phyloP scores from a whole-genome alignment of 1,140 invertebrate genomes.

The Zaprionus inermis region DNA sequence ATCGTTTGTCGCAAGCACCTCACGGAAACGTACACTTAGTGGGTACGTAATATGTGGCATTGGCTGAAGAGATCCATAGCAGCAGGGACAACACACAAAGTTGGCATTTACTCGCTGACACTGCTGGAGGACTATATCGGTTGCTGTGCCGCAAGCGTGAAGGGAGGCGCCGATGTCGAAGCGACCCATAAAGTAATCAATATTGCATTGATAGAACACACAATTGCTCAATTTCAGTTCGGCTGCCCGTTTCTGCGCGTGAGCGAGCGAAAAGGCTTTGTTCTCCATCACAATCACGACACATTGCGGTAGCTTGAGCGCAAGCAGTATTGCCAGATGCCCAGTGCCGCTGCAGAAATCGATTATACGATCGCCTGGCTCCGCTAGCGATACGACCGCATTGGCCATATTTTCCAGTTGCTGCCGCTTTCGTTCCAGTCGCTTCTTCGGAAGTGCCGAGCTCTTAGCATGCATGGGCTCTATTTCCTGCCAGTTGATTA shows the following conservation, averaged over 20 bases:
- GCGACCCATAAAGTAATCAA: slow-evolving; percentile 91
- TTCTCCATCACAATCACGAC: slow-evolving; percentile 94
- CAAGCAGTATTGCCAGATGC: slow-evolving; percentile 95
- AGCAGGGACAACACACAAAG: slow-evolving; percentile 97
- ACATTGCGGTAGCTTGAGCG: slow-evolving; percentile 90
- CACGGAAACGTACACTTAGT: slow-evolving; percentile 86
- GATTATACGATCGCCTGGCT: slow-evolving; percentile 89
- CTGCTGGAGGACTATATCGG: slow-evolving; percentile 95
- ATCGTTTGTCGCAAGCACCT: slow-evolving; percentile 86
- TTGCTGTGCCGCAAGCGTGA: slow-evolving; percentile 97
- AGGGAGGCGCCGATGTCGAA: slow-evolving; percentile 94
- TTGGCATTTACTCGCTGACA: slow-evolving; percentile 90
- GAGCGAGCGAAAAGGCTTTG: slow-evolving; percentile 93
- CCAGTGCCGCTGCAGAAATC: slow-evolving; percentile 98
- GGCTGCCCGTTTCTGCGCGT: slow-evolving; percentile 89
- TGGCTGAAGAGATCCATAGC: slow-evolving; percentile 93
- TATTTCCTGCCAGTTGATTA: slow-evolving; percentile 74
- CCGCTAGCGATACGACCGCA: slow-evolving; percentile 89
- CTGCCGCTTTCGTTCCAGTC: slow-evolving; percentile 92
- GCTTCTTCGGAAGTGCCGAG: slow-evolving; percentile 90
- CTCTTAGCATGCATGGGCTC: slow-evolving; percentile 84
- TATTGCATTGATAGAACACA: slow-evolving; percentile 92
- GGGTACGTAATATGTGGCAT: slow-evolving; percentile 90
- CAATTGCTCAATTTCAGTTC: slow-evolving; percentile 91
- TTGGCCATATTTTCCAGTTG: slow-evolving; percentile 95